phyloP scores from a whole-genome alignment of 2,797 vertebrate genomes.

The Cottoperca gobio region DNA sequence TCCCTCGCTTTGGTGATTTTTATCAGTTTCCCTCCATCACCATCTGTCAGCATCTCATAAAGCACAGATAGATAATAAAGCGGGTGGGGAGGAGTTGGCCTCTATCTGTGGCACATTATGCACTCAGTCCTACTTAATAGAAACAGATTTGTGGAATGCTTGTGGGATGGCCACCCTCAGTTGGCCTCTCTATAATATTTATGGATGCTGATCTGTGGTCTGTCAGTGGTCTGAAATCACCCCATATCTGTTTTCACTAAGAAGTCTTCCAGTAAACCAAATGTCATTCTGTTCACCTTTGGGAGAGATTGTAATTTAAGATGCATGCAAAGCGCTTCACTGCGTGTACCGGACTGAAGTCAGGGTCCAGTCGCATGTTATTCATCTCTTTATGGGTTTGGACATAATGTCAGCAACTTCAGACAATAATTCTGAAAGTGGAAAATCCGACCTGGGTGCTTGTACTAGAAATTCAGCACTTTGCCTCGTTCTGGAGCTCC shows the following conservation, averaged over 20 bases:
- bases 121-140: slow-evolving; percentile 67
- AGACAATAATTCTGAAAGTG: slow-evolving; percentile 51
- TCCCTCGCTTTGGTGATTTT: slow-evolving; percentile 34
- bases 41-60: slow-evolving; percentile 61
- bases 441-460: slow-evolving; percentile 57
- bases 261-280: slow-evolving; percentile 81
- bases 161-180: slow-evolving; percentile 80
- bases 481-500: slow-evolving; percentile 51
- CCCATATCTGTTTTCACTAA: slow-evolving; percentile 79
- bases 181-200: slow-evolving; percentile 76
- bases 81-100: slow-evolving; percentile 42
- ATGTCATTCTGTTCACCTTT: slow-evolving; percentile 78
- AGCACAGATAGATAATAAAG: slow-evolving; percentile 58
- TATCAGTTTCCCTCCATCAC: slow-evolving; percentile 52
- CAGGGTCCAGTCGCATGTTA: slow-evolving; percentile 58
- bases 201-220: slow-evolving; percentile 81
- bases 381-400: slow-evolving; percentile 72
- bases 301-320: slow-evolving; percentile 75
- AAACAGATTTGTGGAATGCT: slow-evolving; percentile 80
- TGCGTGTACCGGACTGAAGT: slow-evolving; percentile 44
- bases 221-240: slow-evolving; percentile 81
- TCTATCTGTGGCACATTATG: slow-evolving; percentile 48
- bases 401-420: slow-evolving; percentile 58
- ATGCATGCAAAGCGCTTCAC: slow-evolving; percentile 62
- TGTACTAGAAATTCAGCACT: slow-evolving; percentile 58